Conservation (phyloP, 37 sponge, comb jelly and placozoan species). For the Diacarnus erythraeanus region DNA sequence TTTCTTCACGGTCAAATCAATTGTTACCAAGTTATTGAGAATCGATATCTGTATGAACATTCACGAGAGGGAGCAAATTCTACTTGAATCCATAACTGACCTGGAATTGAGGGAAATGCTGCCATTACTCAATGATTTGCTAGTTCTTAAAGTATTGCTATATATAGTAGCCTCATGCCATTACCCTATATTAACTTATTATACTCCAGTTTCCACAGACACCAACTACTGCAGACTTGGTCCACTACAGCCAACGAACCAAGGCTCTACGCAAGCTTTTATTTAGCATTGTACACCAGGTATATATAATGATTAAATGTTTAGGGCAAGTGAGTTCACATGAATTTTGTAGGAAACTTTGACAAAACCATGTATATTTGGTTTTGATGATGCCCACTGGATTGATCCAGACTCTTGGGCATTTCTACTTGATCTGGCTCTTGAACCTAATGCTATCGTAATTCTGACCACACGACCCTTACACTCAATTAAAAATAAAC, state of each 20-base stretch:
- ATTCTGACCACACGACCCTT: conserved; percentile 49
- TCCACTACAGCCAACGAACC: conserved; percentile 35
- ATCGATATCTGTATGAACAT: conserved; percentile 62
- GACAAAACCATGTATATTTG: conserved; percentile 70
- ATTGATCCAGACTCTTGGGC: conserved; percentile 91
- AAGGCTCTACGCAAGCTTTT: conserved; percentile 61
- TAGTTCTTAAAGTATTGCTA: conserved; percentile 57
- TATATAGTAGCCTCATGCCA: not conserved
- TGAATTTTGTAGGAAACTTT: conserved; percentile 43
- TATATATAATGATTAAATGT: not conserved
- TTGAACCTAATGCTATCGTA: conserved; percentile 68
- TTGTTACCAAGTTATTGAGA: conserved; percentile 76
- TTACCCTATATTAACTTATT: not conserved
- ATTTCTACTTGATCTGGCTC: conserved; percentile 80
- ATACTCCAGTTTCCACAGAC: conserved; percentile 78
- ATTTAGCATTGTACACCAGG: conserved; percentile 72
- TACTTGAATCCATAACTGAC: conserved; percentile 59
- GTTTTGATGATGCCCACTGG: conserved; percentile 91
- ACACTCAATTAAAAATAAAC: conserved; percentile 4
- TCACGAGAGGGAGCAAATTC: conserved; percentile 73
- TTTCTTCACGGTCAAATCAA: conserved; percentile 79
- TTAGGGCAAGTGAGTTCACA: not conserved
- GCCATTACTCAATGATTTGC: conserved; percentile 82
- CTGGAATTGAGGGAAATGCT: conserved; percentile 49
- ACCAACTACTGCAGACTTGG: conserved; percentile 37